Evolutionary conservation across 2,888 invertebrate genomes (phyloP), one percentile per base, ranked within the genome.

Genomic region (Azorinus chamasolen): DNA sequence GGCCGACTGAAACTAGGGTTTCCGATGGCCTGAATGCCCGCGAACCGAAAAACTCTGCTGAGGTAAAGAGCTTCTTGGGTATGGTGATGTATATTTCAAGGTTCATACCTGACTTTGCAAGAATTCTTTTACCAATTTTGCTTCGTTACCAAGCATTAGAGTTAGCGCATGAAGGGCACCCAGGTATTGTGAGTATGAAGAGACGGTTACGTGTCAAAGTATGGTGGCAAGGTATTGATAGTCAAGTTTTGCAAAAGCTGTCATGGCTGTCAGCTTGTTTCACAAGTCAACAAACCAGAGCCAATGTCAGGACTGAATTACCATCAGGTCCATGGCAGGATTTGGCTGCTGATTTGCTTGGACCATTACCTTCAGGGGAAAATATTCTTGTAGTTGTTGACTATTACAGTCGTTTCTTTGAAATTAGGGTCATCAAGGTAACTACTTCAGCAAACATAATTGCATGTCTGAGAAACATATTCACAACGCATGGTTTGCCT

Each of bases 211-310:
- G 72, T 37, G 69, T 22, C 14, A 80, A 73, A 46, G 69, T 76
- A 16, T 80, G 72, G 75, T 75, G 75, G 75, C 75, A 71, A 5
- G 20, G 50, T 2, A 69, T 76, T 45, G 73, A 76, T 55, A 51
- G 39, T 27, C 65, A 72, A 50, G 27, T 22, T 41, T 18, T 69
- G 71, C 46, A 80, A 50, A 57, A 8, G 39, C 1, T 82, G 79
- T 46, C 51, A 68, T 27, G 79, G 74, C 2, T 82, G 82, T 59
- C 65, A 75, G 39, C 41, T 75, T 14, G 75, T 79, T 3, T 37
- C 32, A 8, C 43, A 58, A 24, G 25, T 41, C 1, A 25, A 20
- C 0, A 66, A 57, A 37, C 66, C 81, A 16, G 74, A 81, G 59
- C 81, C 65, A 1, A 41, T 78, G 51, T 6, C 1, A 32, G 62